Evolutionary conservation across 2,888 invertebrate genomes (phyloP).

Genomic region (Pandemis corylana): DNA sequence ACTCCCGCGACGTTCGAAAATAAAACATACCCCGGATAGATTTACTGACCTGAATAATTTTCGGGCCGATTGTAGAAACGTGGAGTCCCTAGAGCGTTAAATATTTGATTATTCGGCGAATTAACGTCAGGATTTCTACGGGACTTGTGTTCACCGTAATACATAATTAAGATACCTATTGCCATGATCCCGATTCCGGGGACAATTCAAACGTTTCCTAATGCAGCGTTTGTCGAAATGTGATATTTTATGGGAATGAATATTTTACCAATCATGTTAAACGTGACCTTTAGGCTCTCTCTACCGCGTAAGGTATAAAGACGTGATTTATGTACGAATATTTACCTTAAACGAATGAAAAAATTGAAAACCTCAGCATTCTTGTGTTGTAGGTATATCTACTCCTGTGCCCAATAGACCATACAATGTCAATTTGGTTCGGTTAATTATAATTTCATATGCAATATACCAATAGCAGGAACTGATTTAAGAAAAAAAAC

Average conservation of each 20-base stretch:
- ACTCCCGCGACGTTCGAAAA: constrained; percentile 35
- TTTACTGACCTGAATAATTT: constrained; percentile 48
- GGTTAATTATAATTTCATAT: too few relatives aligned
- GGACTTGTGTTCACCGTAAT: constrained; percentile 21
- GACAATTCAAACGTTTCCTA: background rate
- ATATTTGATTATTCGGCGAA: constrained; percentile 45
- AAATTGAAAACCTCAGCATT: too few relatives aligned
- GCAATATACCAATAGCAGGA: too few relatives aligned
- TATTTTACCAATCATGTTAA: background rate
- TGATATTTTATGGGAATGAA: background rate
- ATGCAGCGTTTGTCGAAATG: background rate
- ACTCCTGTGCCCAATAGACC: too few relatives aligned
- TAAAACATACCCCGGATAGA: constrained; percentile 43
- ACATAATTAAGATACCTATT: constrained; percentile 30
- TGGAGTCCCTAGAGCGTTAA: constrained; percentile 43
- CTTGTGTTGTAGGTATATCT: too few relatives aligned
- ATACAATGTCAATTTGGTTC: too few relatives aligned
- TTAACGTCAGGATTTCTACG: constrained; percentile 41
- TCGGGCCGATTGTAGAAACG: constrained; percentile 45
- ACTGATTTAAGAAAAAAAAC: too few relatives aligned
- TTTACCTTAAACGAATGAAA: too few relatives aligned
- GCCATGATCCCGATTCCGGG: constrained; percentile 19
- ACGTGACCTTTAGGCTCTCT: too few relatives aligned
- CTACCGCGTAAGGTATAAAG: too few relatives aligned
- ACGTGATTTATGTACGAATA: too few relatives aligned